Conservation (phyloP, 2,888 invertebrate species). For the Atrina japonica region DNA sequence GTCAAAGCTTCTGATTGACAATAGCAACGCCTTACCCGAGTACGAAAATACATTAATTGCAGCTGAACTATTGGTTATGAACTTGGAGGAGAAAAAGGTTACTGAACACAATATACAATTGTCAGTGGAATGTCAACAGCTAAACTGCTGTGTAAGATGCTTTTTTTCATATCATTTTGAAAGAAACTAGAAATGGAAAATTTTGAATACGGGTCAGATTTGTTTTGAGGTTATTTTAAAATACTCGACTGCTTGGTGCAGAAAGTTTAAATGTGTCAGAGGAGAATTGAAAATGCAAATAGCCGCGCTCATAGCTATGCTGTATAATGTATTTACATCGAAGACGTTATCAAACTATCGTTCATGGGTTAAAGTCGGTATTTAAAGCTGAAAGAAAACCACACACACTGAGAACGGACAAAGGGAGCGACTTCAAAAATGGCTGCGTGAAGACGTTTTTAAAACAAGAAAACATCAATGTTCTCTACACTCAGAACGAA, state of each 20-base stretch:
- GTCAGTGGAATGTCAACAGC: background rate
- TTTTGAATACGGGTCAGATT: conserved; percentile 5
- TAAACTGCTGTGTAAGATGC: background rate
- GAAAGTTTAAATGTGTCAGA: too few species aligned
- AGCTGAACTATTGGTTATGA: conserved; percentile 2
- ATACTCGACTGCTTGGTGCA: too few species aligned
- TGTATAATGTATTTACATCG: conserved; percentile 8
- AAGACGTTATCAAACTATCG: background rate
- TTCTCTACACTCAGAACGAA: conserved; percentile 39
- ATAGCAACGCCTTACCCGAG: conserved; percentile 2
- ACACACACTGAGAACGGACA: too few species aligned
- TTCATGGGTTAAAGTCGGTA: conserved; percentile 6
- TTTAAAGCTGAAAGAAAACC: background rate
- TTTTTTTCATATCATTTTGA: too few species aligned
- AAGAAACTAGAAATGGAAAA: too few species aligned
- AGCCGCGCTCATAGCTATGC: too few species aligned
- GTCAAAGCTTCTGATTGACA: background rate
- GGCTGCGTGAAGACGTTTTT: conserved; percentile 24
- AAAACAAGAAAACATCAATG: conserved; percentile 9
- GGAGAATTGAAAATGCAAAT: too few species aligned
- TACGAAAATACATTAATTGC: conserved; percentile 4
- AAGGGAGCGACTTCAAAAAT: too few species aligned
- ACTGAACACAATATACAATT: too few species aligned
- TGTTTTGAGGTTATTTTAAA: too few species aligned
- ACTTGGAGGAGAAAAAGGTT: conserved; percentile 1